These are phyloP conservation scores for Ephestia elutella DNA, from an alignment of 1,140 invertebrate species.

Conservation along the genomic window DNA sequence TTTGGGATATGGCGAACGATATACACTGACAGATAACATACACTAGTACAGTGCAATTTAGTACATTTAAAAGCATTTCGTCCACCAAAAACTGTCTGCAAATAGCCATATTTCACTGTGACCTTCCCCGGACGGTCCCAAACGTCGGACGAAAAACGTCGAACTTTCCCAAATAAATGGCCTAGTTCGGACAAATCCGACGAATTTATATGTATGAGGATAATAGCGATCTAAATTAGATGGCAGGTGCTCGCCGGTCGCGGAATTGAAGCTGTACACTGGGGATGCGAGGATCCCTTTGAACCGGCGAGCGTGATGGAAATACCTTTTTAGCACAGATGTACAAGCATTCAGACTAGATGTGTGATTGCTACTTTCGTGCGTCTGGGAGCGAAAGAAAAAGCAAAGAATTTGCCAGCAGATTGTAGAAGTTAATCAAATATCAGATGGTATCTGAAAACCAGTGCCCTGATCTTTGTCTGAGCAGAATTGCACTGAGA, in stretches of 20 bases:
- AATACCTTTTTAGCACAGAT: background rate
- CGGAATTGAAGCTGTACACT: conserved; percentile 26
- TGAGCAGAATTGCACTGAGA: too few species aligned
- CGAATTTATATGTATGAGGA: conserved; percentile 33
- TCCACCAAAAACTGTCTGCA: background rate
- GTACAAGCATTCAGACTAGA: background rate
- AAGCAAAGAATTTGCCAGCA: too few species aligned
- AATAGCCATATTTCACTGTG: background rate
- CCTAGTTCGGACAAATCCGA: conserved; percentile 7
- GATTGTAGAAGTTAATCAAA: too few species aligned
- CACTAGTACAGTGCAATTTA: too few species aligned
- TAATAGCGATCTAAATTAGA: conserved; percentile 24
- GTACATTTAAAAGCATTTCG: background rate
- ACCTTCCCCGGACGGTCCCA: background rate
- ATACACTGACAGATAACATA: too few species aligned
- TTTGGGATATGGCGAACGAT: too few species aligned
- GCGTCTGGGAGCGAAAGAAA: too few species aligned
- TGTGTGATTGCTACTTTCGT: too few species aligned
- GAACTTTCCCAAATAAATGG: conserved; percentile 8
- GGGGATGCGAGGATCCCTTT: conserved; percentile 20
- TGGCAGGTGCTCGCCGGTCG: conserved; percentile 30
- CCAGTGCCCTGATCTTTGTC: too few species aligned
- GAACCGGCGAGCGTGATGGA: conserved; percentile 6
- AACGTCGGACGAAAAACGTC: background rate
- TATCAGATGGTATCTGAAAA: too few species aligned